Evolutionary conservation across 64 coral and sea anemone genomes (phyloP).

Genomic region (Montipora efflorescens): DNA sequence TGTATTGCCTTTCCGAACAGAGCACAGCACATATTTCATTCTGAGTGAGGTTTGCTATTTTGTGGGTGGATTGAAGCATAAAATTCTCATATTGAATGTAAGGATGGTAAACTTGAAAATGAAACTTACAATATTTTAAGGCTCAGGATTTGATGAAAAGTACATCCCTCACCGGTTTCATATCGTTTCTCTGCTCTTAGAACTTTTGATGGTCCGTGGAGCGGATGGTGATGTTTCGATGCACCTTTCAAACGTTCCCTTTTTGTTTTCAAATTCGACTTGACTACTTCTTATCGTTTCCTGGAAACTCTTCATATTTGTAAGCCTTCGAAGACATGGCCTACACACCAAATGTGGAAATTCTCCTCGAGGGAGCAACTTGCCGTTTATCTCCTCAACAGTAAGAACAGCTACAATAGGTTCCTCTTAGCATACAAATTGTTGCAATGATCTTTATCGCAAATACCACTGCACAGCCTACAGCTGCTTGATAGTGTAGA

Average conservation of each 20-base stretch:
- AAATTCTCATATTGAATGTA: no score
- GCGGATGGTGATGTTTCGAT: neutral
- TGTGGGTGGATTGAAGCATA: no score
- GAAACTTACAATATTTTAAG: no score
- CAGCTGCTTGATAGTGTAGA: neutral
- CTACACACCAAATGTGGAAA: neutral
- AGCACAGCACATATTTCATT: no score
- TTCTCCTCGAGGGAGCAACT: neutral
- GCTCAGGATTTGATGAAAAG: no score
- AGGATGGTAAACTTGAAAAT: no score
- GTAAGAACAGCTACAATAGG: neutral
- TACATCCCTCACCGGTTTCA: no score
- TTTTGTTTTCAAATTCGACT: neutral
- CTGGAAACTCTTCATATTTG: neutral
- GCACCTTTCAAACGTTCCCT: neutral
- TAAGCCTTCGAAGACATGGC: neutral
- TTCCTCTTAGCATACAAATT: neutral
- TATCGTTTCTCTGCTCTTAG: no score
- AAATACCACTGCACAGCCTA: neutral
- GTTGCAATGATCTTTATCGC: neutral
- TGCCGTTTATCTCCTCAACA: neutral
- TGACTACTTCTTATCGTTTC: neutral
- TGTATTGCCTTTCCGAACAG: no score
- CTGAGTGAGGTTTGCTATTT: no score
- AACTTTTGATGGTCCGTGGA: neutral